These are phyloP conservation scores for Ceyx margarethae DNA, from an alignment of 2,113 vertebrate genomes.

Conservation along the genomic window DNA sequence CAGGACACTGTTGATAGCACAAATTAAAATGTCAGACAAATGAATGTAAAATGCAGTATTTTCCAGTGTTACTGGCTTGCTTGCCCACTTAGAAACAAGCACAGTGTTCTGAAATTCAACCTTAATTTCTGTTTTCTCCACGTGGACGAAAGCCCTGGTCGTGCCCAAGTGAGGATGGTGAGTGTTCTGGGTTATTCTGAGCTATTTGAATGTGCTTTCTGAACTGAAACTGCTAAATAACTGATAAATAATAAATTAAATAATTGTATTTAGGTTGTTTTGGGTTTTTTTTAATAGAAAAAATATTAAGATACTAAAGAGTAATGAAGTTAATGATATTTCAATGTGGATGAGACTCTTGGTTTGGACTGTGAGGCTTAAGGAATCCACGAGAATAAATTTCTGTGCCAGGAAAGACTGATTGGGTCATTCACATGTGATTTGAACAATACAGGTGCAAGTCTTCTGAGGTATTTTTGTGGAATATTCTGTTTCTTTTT, in stretches of 20 bases:
- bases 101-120: neutral
- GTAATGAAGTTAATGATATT: neutral
- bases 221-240: neutral
- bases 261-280: too few species aligned
- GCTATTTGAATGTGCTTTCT: neutral
- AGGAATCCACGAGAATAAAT: neutral
- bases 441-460: neutral
- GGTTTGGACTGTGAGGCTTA: neutral
- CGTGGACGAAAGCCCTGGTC: neutral
- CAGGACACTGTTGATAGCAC: neutral
- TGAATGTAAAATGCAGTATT: neutral
- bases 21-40: neutral
- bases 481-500: neutral
- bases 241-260: too few species aligned
- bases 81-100: neutral
- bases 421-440: neutral
- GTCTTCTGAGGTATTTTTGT: neutral
- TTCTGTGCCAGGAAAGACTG: neutral
- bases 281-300: neutral
- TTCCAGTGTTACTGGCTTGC: neutral
- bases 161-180: neutral
- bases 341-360: neutral
- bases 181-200: neutral
- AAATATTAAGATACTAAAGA: neutral
- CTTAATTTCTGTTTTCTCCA: neutral